Evolutionary conservation across 2,888 invertebrate species (phyloP).

Genomic region (Lampropteryx suffumata): DNA sequence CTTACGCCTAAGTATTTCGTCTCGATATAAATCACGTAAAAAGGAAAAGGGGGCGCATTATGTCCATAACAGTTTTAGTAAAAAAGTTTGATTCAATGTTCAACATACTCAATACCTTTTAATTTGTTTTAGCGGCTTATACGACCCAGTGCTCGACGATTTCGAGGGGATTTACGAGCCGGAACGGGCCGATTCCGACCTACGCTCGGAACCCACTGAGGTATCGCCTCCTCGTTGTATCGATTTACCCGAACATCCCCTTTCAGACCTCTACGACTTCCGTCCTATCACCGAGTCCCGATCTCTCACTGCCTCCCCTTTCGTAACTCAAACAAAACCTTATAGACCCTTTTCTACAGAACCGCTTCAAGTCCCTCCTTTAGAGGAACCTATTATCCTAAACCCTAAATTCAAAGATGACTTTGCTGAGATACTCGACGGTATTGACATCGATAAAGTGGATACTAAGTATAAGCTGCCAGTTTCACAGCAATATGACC

Average conservation of each 20-base stretch:
- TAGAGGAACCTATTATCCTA: slow-evolving; percentile 69
- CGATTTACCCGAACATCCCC: slow-evolving; percentile 42
- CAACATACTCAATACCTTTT: too few relatives aligned
- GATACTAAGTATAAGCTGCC: slow-evolving; percentile 63
- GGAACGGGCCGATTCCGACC: slow-evolving; percentile 68
- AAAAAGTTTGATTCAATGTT: too few relatives aligned
- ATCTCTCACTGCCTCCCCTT: slow-evolving; percentile 59
- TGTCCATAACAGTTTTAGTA: too few relatives aligned
- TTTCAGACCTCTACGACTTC: slow-evolving; percentile 26
- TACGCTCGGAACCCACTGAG: slow-evolving; percentile 67
- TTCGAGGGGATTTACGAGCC: slow-evolving; percentile 63
- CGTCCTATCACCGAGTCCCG: slow-evolving; percentile 38
- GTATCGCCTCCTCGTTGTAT: slow-evolving; percentile 45
- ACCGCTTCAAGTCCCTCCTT: slow-evolving; percentile 55
- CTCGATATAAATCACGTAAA: too few relatives aligned
- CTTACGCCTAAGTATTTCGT: too few relatives aligned
- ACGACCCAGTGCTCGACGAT: slow-evolving; percentile 73
- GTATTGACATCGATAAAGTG: slow-evolving; percentile 41
- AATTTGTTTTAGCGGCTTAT: slow-evolving; percentile 64
- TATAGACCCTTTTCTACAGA: slow-evolving; percentile 69
- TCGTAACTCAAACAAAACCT: slow-evolving; percentile 50
- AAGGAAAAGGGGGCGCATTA: too few relatives aligned
- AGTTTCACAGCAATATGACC: slow-evolving; percentile 66
- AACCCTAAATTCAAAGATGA: slow-evolving; percentile 62
- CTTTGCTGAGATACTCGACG: slow-evolving; percentile 42